phyloP scores from a whole-genome alignment of 92 coral and sea anemone genomes.

The Muricea muricata region DNA sequence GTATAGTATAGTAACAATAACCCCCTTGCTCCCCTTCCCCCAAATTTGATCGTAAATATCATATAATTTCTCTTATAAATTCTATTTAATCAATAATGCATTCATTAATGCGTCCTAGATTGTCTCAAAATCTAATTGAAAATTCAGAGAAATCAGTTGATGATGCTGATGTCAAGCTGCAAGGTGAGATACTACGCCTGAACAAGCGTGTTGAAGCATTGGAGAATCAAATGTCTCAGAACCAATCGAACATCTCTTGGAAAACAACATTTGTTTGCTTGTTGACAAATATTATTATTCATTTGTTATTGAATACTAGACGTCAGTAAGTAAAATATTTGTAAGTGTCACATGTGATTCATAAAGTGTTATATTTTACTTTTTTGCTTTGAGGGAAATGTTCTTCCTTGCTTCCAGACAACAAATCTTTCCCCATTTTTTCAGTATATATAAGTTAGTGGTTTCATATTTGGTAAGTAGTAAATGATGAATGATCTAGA shows the following conservation, averaged over 20 bases:
- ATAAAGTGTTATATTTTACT: too few species aligned
- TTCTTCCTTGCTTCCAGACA: too few species aligned
- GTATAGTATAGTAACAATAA: too few species aligned
- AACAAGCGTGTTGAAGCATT: constrained; percentile 70
- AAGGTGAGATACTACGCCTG: constrained; percentile 69
- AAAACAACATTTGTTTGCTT: constrained; percentile 78
- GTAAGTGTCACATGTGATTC: too few species aligned
- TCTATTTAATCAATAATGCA: too few species aligned
- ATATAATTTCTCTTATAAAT: constrained; percentile 69
- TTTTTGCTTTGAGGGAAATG: too few species aligned
- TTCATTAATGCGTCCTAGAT: constrained; percentile 61
- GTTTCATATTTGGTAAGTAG: too few species aligned
- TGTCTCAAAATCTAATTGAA: constrained; percentile 50
- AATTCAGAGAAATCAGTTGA: constrained; percentile 64
- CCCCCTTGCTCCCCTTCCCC: too few species aligned
- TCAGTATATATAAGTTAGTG: too few species aligned
- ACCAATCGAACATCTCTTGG: constrained; percentile 79
- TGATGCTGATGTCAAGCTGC: constrained; percentile 61
- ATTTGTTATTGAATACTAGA: constrained; percentile 86
- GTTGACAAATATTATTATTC: constrained; percentile 78
- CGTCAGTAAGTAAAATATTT: constrained; percentile 34
- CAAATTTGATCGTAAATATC: not conserved
- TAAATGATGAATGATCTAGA: too few species aligned
- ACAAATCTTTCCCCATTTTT: too few species aligned
- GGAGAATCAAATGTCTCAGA: constrained; percentile 72